Evolutionary conservation across 2,797 vertebrate genomes (phyloP), one percentile per base, ranked within the genome.

Genomic region (Telmatherina bonti): DNA sequence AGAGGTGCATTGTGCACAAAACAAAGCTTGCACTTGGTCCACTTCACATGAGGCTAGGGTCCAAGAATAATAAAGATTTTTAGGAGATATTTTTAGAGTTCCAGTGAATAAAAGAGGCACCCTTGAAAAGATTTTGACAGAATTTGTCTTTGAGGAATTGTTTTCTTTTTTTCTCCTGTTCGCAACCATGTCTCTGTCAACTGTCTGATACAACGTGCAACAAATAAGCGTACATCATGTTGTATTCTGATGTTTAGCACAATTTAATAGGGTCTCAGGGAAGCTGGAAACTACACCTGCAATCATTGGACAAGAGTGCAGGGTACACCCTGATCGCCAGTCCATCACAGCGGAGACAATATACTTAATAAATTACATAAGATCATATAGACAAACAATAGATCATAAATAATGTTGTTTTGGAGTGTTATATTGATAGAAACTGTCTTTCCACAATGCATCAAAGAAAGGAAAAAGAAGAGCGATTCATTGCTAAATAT

Each of bases 41-140:
- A 79, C 70, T 86, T 83, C 62, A 81, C 67, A 69, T 43, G 22
- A 58, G 58, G 24, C 67, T 81, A n/a, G 59, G 58, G 43, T 86
- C 56, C 74, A 67, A 66, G 76, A 65, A 45, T 77, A 80, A 76
- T 74, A 75, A 72, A 77, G 68, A 82, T 1, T 33, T 70, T 36
- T 47, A 78, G 58, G 4, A 67, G 67, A 57, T 84, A 68, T 53
- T 75, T 53, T 65, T 64, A 74, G 58, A 52, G 72, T 18, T 29
- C 51, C 31, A 63, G 31, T 74, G 53, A 71, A 72, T 38, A 66
- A 70, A 62, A 82, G 58, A 54, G 43, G 54, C 43, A 22, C 58
- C 51, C 43, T 66, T 52, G 75, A 60, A 85, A 53, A 74, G 31
- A 24, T 70, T 79, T 72, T 54, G 29, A 73, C 52, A 72, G 60